A percentile compares a stretch with the other conserved stretches of the same genome.
These are phyloP conservation scores for Ostrea edulis DNA, from an alignment of 1,140 invertebrate species.

Conservation along the genomic window DNA sequence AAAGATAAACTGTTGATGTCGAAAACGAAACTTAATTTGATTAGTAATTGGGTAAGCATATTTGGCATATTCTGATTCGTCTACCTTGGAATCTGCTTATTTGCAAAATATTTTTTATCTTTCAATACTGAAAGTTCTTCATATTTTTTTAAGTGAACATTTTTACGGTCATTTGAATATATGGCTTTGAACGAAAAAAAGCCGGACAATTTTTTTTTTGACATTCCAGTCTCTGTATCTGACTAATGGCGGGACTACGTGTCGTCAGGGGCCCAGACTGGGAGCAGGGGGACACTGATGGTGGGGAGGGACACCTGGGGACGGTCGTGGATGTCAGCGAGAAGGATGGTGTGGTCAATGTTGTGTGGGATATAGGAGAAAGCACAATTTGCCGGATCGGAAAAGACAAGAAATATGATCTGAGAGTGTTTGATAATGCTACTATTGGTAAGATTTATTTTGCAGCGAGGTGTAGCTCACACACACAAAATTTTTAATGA, in stretches of 20 bases:
- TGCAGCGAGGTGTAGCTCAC: too few relatives aligned
- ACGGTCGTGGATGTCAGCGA: constrained; percentile 46
- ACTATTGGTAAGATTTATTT: constrained; percentile 48
- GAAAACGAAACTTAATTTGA: not conserved
- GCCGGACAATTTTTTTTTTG: not conserved
- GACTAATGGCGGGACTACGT: constrained; percentile 44
- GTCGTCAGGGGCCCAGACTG: constrained; percentile 64
- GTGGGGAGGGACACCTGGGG: constrained; percentile 63
- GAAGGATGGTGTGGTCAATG: constrained; percentile 19
- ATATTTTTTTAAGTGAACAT: too few relatives aligned
- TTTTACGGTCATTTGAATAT: too few relatives aligned
- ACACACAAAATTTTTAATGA: too few relatives aligned
- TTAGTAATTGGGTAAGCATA: not conserved
- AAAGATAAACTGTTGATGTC: not conserved
- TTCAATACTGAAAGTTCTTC: too few relatives aligned
- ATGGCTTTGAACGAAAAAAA: too few relatives aligned
- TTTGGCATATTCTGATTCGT: too few relatives aligned
- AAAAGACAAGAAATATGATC: constrained; percentile 52
- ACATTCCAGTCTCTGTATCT: not conserved
- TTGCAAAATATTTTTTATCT: too few relatives aligned
- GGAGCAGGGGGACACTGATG: constrained; percentile 54
- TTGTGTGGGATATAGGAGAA: constrained; percentile 59
- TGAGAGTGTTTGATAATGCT: constrained; percentile 60
- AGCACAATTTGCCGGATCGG: constrained; percentile 14
- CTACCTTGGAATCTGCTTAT: too few relatives aligned